Evolutionary conservation across 2,797 vertebrate genomes (phyloP).

Genomic region (Leptoclinus maculatus): DNA sequence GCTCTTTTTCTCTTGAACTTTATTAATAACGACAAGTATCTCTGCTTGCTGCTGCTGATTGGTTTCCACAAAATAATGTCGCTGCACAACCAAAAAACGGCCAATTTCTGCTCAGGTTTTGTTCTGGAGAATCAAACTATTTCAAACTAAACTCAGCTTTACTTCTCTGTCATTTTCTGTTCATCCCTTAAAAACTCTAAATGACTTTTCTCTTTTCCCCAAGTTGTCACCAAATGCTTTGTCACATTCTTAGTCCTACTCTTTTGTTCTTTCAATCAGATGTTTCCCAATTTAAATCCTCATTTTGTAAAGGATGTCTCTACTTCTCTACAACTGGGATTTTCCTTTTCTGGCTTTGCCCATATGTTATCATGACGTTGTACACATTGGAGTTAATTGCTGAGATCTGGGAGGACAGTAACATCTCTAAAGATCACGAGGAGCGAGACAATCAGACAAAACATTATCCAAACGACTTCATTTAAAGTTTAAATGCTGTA

Average conservation of each 20-base stretch:
- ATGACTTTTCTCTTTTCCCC: neutral
- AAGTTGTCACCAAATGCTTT: neutral
- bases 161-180: neutral
- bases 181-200: neutral
- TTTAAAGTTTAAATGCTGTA: neutral
- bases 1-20: slow-evolving; percentile 19
- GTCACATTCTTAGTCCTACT: neutral
- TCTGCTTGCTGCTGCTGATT: slow-evolving; percentile 12
- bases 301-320: neutral
- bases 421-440: neutral
- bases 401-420: neutral
- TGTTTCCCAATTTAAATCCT: neutral
- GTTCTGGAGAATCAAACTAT: too few relatives aligned
- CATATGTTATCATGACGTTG: neutral
- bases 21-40: slow-evolving; percentile 23
- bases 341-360: neutral
- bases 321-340: neutral
- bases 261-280: neutral
- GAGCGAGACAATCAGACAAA: neutral
- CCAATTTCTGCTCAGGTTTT: neutral
- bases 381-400: neutral
- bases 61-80: slow-evolving; percentile 10
- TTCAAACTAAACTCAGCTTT: neutral
- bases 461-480: neutral
- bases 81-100: neutral